These are phyloP conservation scores for Varroa destructor DNA, from an alignment of 1,140 invertebrate genomes.

Conservation along the genomic window DNA sequence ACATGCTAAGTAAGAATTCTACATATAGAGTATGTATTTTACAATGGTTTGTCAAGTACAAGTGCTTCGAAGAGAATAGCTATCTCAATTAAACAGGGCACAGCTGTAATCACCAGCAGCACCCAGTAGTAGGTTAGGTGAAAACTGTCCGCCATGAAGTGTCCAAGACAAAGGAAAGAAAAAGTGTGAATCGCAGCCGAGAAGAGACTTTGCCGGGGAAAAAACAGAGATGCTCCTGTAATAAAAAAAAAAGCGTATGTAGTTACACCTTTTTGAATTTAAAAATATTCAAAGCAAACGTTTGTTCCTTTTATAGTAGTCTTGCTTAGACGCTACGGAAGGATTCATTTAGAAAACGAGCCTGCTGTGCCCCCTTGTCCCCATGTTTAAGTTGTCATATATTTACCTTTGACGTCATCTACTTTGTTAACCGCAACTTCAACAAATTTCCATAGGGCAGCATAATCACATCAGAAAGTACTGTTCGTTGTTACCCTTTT, in stretches of 20 bases:
- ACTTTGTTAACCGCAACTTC: no score
- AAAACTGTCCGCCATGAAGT: conserved; percentile 7
- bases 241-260: not conserved
- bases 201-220: conserved; percentile 6
- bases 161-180: not conserved
- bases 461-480: no score
- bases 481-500: no score
- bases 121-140: conserved; percentile 9
- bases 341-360: no score
- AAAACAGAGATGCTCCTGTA: conserved; percentile 19
- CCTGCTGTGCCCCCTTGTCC: no score
- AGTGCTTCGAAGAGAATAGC: conserved; percentile 4
- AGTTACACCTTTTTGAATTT: not conserved
- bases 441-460: no score
- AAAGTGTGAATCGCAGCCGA: conserved; percentile 2
- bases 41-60: conserved; percentile 2
- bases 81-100: conserved; percentile 6
- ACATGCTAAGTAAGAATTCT: no score
- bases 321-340: no score
- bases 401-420: no score
- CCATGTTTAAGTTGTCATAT: no score
- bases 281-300: no score
- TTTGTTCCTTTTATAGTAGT: no score
- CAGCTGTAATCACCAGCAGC: not conserved
- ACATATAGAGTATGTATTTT: not conserved